A percentile compares a stretch with the other conserved stretches of the same genome.
Evolutionary conservation across 2,797 vertebrate species (phyloP).

Genomic region (Etheostoma perlongum): DNA sequence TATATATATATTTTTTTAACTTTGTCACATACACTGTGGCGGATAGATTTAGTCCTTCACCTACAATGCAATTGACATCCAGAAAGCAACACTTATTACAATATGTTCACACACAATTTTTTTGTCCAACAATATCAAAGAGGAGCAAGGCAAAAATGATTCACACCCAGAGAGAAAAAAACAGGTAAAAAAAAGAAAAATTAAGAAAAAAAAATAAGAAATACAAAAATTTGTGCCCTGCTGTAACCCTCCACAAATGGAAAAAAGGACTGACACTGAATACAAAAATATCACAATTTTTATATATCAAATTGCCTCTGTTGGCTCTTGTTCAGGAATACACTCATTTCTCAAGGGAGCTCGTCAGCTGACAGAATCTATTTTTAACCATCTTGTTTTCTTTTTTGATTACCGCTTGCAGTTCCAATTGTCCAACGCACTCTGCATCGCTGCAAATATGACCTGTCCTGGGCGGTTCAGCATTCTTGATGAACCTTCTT

Average conservation of each 20-base stretch:
- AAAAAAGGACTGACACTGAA: conserved; percentile 89
- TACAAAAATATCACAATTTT: conserved; percentile 98
- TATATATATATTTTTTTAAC: conserved; percentile 29
- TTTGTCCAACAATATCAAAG: conserved; percentile 88
- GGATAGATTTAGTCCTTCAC: conserved; percentile 88
- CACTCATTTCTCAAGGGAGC: conserved; percentile 77
- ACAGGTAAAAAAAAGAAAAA: conserved; percentile 31
- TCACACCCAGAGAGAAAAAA: conserved; percentile 80
- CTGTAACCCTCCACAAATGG: conserved; percentile 88
- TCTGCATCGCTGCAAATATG: conserved; percentile 82
- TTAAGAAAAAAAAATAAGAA: conserved; percentile 58
- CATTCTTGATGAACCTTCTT: conserved; percentile 70
- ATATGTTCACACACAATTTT: conserved; percentile 84
- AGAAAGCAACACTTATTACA: conserved; percentile 89
- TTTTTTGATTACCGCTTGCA: conserved; percentile 82
- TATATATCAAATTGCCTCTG: conserved; percentile 90
- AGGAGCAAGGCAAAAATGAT: conserved; percentile 87
- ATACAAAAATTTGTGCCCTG: conserved; percentile 87
- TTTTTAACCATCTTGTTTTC: conserved; percentile 66
- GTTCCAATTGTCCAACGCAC: conserved; percentile 88
- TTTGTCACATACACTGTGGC: conserved; percentile 75
- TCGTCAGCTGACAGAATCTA: conserved; percentile 74
- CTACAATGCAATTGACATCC: conserved; percentile 87
- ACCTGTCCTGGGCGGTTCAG: conserved; percentile 80
- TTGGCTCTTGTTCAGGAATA: conserved; percentile 88